Percentiles rank a stretch among this genome's conserved stretches.
Conservation (phyloP, 2,888 invertebrate genomes). For the Trissoscelio sp. region DNA sequence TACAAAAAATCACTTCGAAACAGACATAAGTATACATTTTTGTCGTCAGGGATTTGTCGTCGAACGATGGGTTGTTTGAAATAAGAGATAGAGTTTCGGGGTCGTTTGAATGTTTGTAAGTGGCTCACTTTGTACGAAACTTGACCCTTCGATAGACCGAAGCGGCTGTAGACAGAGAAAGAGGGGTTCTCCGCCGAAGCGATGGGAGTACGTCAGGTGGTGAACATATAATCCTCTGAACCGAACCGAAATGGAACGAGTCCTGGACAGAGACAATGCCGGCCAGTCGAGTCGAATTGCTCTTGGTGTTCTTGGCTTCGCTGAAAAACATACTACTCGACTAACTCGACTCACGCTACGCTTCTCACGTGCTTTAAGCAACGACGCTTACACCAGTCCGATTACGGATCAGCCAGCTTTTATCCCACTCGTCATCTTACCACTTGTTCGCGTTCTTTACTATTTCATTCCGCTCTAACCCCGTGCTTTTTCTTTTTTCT, state of each 20-base stretch:
- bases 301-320: slow-evolving; percentile 52
- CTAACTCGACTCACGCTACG: slow-evolving; percentile 38
- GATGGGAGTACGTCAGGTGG: slow-evolving; percentile 79
- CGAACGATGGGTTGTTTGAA: slow-evolving; percentile 26
- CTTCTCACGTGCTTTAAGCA: slow-evolving; percentile 64
- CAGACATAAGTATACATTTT: slow-evolving; percentile 28
- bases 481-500: not conserved
- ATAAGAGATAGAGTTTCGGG: slow-evolving; percentile 35
- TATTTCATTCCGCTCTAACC: slow-evolving; percentile 52
- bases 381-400: slow-evolving; percentile 70
- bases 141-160: slow-evolving; percentile 57
- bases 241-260: slow-evolving; percentile 72
- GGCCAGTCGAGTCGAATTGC: slow-evolving; percentile 54
- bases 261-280: slow-evolving; percentile 50
- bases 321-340: slow-evolving; percentile 68
- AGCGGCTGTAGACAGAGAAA: slow-evolving; percentile 29
- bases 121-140: slow-evolving; percentile 59
- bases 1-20: slow-evolving; percentile 23
- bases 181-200: slow-evolving; percentile 71
- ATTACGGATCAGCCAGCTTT: slow-evolving; percentile 73
- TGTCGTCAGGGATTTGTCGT: slow-evolving; percentile 49
- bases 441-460: slow-evolving; percentile 55
- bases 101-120: slow-evolving; percentile 66
- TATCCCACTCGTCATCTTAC: slow-evolving; percentile 66
- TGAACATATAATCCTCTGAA: slow-evolving; percentile 78